A percentile compares a stretch with the other conserved stretches of the same genome.
These are phyloP conservation scores for Arothron firmamentum DNA, from an alignment of 2,113 vertebrate species.

Conservation along the genomic window DNA sequence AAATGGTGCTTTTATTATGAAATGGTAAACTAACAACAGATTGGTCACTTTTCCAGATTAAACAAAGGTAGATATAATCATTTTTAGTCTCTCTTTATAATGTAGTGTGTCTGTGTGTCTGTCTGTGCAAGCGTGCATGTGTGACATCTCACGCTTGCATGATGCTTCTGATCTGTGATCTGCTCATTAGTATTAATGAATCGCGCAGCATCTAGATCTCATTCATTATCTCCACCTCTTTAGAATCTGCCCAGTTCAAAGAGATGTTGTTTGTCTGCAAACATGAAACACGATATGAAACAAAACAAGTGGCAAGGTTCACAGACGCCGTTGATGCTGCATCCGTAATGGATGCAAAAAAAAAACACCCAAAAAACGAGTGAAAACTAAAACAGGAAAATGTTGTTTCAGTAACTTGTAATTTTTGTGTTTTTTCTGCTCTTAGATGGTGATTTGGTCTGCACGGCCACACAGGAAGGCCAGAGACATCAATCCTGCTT, in stretches of 20 bases:
- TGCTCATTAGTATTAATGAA: conserved; percentile 49
- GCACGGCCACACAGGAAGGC: conserved; percentile 28
- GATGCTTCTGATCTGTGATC: conserved; percentile 15
- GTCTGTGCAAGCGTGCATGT: background rate
- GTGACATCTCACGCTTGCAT: conserved; percentile 14
- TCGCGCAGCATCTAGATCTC: conserved; percentile 18
- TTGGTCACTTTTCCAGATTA: conserved; percentile 26
- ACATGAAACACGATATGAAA: conserved; percentile 30
- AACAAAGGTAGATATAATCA: conserved; percentile 22
- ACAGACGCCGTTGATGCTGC: background rate
- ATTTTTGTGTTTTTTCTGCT: background rate
- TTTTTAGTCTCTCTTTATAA: conserved; percentile 5
- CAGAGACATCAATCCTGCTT: conserved; percentile 43
- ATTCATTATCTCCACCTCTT: conserved; percentile 26
- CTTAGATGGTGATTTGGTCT: conserved; percentile 17
- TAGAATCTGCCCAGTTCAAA: conserved; percentile 31
- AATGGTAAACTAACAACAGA: conserved; percentile 34
- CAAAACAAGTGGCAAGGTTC: conserved; percentile 17
- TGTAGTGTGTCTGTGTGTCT: background rate
- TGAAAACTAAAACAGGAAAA: background rate
- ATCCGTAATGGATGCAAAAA: background rate
- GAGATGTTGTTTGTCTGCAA: conserved; percentile 16
- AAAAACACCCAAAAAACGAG: background rate
- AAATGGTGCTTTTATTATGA: conserved; percentile 25
- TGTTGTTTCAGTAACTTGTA: background rate